Conservation (phyloP, 2,113 vertebrate genomes). For the Rana temporaria region DNA sequence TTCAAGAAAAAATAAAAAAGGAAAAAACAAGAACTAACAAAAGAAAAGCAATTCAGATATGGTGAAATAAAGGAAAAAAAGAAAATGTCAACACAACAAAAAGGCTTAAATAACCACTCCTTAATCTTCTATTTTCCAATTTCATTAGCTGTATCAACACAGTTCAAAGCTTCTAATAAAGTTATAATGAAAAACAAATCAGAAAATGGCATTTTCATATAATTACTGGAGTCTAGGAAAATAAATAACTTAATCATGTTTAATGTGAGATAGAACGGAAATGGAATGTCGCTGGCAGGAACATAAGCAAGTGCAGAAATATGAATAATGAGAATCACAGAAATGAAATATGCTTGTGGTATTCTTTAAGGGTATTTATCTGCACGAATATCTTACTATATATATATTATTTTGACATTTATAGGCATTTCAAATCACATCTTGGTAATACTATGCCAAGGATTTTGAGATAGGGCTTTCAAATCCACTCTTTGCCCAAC, state of each 20-base stretch:
- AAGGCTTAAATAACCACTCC: not conserved
- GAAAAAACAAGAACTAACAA: not conserved
- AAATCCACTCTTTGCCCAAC: not conserved
- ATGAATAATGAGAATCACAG: too few relatives aligned
- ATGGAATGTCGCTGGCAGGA: too few relatives aligned
- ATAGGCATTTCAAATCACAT: not conserved
- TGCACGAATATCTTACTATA: conserved; percentile 6
- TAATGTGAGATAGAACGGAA: not conserved
- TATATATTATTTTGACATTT: conserved; percentile 24
- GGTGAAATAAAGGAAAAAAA: too few relatives aligned
- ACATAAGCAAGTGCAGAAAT: too few relatives aligned
- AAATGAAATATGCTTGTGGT: conserved; percentile 24
- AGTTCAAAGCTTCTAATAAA: not conserved
- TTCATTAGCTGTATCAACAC: not conserved
- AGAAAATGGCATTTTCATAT: not conserved
- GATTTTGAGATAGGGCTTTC: not conserved
- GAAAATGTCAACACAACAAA: not conserved
- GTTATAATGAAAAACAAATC: not conserved
- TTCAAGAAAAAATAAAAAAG: not conserved
- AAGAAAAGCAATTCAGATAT: too few relatives aligned
- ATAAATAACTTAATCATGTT: conserved; percentile 18
- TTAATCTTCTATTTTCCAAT: not conserved
- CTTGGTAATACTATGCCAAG: not conserved
- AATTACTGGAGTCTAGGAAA: conserved; percentile 9
- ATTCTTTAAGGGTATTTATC: not conserved